Conservation (phyloP, 2,113 vertebrate genomes). For the Pangasianodon gigas region DNA sequence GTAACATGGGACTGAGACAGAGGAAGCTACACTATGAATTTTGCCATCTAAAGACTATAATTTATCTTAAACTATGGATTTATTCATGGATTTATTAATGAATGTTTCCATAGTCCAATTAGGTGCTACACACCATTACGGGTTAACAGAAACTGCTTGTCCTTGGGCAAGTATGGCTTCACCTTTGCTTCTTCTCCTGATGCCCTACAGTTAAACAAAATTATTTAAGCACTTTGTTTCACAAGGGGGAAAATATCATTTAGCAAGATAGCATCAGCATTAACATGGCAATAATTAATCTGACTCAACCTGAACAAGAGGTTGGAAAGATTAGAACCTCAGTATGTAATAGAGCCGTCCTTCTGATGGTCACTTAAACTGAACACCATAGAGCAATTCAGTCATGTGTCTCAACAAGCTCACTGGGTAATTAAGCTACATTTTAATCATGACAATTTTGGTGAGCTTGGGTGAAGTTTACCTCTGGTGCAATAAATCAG, state of each 20-base stretch:
- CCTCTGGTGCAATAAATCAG: background rate
- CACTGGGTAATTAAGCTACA: background rate
- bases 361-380: background rate
- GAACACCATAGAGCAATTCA: background rate
- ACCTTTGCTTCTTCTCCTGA: constrained; percentile 92
- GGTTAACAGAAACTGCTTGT: constrained; percentile 96
- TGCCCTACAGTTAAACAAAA: constrained; percentile 76
- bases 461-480: background rate
- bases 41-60: background rate
- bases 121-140: constrained; percentile 86
- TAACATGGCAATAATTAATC: background rate
- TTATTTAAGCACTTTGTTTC: background rate
- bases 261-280: background rate
- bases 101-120: background rate
- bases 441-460: background rate
- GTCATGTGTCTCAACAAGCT: too few species aligned
- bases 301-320: background rate
- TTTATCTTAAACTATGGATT: background rate
- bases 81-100: background rate
- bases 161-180: constrained; percentile 90
- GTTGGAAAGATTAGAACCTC: background rate
- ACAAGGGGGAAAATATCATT: background rate
- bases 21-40: background rate
- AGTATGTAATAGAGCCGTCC: background rate
- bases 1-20: constrained; percentile 88